phyloP scores from a whole-genome alignment of 2,888 invertebrate species.

The Resseliella maxima region DNA sequence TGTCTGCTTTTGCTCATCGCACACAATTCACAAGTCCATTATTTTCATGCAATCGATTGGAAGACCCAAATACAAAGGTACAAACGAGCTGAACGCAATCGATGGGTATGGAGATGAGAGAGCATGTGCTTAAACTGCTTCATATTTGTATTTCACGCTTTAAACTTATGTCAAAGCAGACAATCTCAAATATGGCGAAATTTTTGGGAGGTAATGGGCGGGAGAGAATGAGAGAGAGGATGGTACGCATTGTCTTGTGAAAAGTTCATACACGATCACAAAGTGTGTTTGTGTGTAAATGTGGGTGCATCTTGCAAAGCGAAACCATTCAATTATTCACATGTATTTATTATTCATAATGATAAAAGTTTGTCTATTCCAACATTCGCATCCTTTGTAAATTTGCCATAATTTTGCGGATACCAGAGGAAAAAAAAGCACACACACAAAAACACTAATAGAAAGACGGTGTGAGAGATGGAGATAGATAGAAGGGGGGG shows the following conservation, averaged over 20 bases:
- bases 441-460: neutral
- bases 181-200: neutral
- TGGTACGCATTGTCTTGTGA: neutral
- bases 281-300: neutral
- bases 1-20: neutral
- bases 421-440: neutral
- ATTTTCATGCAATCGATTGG: constrained; percentile 29
- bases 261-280: constrained; percentile 6
- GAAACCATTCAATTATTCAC: constrained; percentile 48
- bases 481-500: no score
- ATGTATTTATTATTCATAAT: constrained; percentile 50
- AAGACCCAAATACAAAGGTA: neutral
- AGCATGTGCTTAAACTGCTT: neutral
- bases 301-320: constrained; percentile 32
- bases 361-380: constrained; percentile 44
- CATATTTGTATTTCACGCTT: neutral
- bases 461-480: neutral
- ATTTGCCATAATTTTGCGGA: constrained; percentile 30
- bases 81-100: neutral
- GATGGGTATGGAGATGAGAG: neutral
- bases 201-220: neutral
- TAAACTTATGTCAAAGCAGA: neutral
- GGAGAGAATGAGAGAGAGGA: neutral
- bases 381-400: constrained; percentile 31
- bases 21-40: constrained; percentile 7